Evolutionary conservation across 1,140 invertebrate genomes (phyloP).

Genomic region (Dreissena rostriformis): DNA sequence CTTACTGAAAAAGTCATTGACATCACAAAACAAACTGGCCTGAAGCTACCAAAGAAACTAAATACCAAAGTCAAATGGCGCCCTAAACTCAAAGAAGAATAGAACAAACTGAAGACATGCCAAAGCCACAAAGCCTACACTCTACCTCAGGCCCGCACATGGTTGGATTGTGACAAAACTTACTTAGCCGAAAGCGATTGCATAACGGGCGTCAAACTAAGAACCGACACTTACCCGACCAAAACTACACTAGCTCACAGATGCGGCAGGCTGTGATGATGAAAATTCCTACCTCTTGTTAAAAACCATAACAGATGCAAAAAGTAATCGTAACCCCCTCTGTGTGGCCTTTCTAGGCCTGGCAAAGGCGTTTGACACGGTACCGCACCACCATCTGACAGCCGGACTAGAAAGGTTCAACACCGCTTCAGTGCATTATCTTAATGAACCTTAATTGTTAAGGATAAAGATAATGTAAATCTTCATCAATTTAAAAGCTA

Average conservation of each 20-base stretch:
- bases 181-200: conserved; percentile 34
- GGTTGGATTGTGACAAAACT: not conserved
- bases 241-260: conserved; percentile 10
- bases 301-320: conserved; percentile 47
- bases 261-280: conserved; percentile 28
- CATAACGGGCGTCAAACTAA: conserved; percentile 10
- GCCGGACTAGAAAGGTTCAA: no score
- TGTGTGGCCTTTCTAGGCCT: conserved; percentile 56
- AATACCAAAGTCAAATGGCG: not conserved
- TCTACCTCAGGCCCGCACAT: not conserved
- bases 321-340: conserved; percentile 13
- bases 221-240: conserved; percentile 33
- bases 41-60: not conserved
- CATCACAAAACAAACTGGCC: conserved; percentile 4
- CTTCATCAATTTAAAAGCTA: no score
- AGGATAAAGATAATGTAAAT: no score
- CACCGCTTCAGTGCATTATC: no score
- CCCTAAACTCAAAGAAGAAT: not conserved
- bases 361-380: conserved; percentile 76
- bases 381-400: conserved; percentile 55
- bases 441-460: no score
- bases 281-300: conserved; percentile 50
- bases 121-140: not conserved
- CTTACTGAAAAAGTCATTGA: not conserved
- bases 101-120: conserved; percentile 9